Percentiles rank a stretch among this genome's conserved stretches.
Evolutionary conservation across 2,113 vertebrate genomes (phyloP).

Genomic region (Sturnus vulgaris): DNA sequence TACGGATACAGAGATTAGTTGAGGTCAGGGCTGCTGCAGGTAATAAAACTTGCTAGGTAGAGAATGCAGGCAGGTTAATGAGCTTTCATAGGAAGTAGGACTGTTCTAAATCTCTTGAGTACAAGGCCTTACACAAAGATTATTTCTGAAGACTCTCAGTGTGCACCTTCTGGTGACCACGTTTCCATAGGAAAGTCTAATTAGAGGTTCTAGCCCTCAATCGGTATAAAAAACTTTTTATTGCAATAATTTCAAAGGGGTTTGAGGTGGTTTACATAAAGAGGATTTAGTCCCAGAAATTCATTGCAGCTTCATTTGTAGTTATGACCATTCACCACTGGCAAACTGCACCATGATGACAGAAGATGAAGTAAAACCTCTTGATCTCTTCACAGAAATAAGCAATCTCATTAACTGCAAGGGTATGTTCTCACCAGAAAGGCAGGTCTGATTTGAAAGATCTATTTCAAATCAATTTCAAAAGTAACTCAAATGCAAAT

Average conservation of each 20-base stretch:
- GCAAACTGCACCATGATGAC: not conserved
- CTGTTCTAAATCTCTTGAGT: not conserved
- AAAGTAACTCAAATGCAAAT: not conserved
- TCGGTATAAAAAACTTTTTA: not conserved
- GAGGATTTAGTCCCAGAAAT: not conserved
- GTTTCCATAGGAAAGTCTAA: not conserved
- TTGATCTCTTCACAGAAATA: not conserved
- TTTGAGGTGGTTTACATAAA: not conserved
- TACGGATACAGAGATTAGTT: not conserved
- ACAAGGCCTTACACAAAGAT: not conserved
- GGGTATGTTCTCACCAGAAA: not conserved
- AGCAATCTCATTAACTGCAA: not conserved
- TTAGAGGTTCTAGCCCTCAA: not conserved
- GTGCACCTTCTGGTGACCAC: not conserved
- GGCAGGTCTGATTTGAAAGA: not conserved
- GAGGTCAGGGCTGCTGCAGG: not conserved
- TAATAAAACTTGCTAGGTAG: not conserved
- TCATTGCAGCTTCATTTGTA: not conserved
- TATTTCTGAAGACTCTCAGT: not conserved
- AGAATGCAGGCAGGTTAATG: not conserved
- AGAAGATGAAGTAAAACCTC: not conserved
- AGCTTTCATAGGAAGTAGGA: not conserved
- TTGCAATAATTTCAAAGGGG: not conserved
- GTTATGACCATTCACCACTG: not conserved
- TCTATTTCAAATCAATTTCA: conserved; percentile 7